Percentiles rank a stretch among this genome's conserved stretches.
Evolutionary conservation across 2,888 invertebrate genomes (phyloP).

Genomic region (Drosophila seclusa): DNA sequence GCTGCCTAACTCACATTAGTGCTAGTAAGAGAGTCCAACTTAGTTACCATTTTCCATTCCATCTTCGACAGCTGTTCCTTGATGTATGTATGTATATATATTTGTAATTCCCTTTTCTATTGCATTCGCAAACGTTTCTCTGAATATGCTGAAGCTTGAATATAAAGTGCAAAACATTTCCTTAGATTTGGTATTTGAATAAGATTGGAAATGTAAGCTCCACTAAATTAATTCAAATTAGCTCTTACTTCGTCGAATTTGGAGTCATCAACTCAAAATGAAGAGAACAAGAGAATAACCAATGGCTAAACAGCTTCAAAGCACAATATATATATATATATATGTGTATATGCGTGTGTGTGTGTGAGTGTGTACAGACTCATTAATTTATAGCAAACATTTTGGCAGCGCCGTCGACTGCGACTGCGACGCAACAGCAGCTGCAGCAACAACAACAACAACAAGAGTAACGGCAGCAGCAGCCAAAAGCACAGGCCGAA

Average conservation of each 20-base stretch:
- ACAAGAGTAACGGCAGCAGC: neutral
- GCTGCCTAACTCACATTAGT: neutral
- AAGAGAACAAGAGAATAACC: slow-evolving; percentile 18
- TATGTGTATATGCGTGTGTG: slow-evolving; percentile 1
- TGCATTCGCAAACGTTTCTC: slow-evolving; percentile 2
- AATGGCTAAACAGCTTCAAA: slow-evolving; percentile 27
- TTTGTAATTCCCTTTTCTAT: neutral
- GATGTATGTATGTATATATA: neutral
- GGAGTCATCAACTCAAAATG: neutral
- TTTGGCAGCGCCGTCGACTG: slow-evolving; percentile 42
- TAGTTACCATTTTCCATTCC: neutral
- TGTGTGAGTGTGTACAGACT: slow-evolving; percentile 19
- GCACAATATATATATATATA: neutral
- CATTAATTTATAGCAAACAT: slow-evolving; percentile 56
- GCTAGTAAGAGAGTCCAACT: neutral
- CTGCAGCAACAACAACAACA: slow-evolving; percentile 4
- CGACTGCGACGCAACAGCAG: slow-evolving; percentile 31
- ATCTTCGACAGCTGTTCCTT: neutral
- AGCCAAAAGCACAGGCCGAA: slow-evolving; percentile 4
- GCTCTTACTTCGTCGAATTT: too few relatives aligned
- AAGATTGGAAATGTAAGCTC: neutral
- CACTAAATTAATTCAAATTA: neutral
- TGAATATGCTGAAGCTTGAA: neutral
- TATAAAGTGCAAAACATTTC: neutral
- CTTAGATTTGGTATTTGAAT: neutral